Evolutionary conservation across 2,797 vertebrate species (phyloP).

Genomic region (Pipistrellus kuhlii): DNA sequence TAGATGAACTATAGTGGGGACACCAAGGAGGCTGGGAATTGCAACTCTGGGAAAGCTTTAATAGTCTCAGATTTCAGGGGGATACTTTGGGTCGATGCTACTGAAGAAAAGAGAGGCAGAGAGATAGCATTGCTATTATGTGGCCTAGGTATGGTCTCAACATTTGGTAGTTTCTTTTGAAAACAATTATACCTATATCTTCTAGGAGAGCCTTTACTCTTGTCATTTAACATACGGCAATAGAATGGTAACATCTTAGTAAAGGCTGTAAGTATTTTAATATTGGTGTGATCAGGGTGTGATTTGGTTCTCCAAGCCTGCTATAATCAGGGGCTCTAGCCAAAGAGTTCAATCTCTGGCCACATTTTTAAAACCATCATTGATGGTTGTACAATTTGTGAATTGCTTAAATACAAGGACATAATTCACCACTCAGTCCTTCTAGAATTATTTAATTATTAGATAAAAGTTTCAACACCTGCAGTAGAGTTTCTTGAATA

Average conservation of each 20-base stretch:
- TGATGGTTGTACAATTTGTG: not conserved
- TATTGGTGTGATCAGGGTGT: not conserved
- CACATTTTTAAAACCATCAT: not conserved
- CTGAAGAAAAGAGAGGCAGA: not conserved
- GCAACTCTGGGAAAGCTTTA: not conserved
- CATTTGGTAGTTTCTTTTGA: not conserved
- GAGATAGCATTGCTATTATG: not conserved
- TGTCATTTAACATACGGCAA: not conserved
- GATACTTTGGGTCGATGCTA: not conserved
- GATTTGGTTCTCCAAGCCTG: not conserved
- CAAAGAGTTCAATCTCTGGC: not conserved
- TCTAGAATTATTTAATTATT: not conserved
- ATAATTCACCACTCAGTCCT: not conserved
- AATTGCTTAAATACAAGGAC: not conserved
- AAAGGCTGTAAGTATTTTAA: not conserved
- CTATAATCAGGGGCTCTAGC: not conserved
- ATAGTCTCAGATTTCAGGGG: not conserved
- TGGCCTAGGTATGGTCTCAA: not conserved
- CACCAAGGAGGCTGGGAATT: not conserved
- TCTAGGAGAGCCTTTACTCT: not conserved
- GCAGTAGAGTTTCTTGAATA: not conserved
- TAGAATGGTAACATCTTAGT: not conserved
- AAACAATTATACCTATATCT: not conserved
- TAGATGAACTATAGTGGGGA: not conserved
- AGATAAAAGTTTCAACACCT: not conserved